Conservation (phyloP, 2,888 invertebrate species). For the Gandaritis pyraliata region DNA sequence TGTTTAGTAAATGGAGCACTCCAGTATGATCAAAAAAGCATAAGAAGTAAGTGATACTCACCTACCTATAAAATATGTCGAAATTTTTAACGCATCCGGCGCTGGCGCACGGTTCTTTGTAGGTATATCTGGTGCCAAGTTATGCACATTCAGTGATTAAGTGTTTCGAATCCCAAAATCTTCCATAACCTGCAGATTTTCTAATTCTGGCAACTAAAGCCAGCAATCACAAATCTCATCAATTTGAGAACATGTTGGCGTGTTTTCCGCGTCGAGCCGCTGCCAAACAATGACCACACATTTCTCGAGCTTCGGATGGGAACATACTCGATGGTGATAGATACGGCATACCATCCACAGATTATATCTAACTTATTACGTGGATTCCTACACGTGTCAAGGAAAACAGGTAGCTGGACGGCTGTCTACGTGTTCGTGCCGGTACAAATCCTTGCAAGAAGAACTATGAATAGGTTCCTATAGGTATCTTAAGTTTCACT, state of each 20-base stretch:
- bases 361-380: slow-evolving; percentile 17
- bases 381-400: slow-evolving; percentile 14
- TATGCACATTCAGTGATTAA: slow-evolving; percentile 9
- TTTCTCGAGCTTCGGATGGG: slow-evolving; percentile 37
- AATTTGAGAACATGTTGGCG: slow-evolving; percentile 59
- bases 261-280: slow-evolving; percentile 58
- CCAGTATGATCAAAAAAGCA: no score
- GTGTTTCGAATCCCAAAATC: slow-evolving; percentile 42
- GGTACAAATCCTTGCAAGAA: slow-evolving; percentile 3
- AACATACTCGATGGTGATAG: slow-evolving; percentile 48
- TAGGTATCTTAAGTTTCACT: no score
- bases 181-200: slow-evolving; percentile 45
- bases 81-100: neutral
- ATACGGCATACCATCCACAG: slow-evolving; percentile 19
- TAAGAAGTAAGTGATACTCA: no score
- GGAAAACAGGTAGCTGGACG: slow-evolving; percentile 7
- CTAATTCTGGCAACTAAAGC: slow-evolving; percentile 49
- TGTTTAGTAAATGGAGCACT: no score
- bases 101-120: slow-evolving; percentile 15
- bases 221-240: slow-evolving; percentile 58
- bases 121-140: slow-evolving; percentile 23
- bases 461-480: no score
- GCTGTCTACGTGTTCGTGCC: neutral
- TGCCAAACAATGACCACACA: slow-evolving; percentile 72
- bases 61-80: no score